Conservation (phyloP, 2,888 invertebrate genomes). For the Petrophora chlorosata region DNA sequence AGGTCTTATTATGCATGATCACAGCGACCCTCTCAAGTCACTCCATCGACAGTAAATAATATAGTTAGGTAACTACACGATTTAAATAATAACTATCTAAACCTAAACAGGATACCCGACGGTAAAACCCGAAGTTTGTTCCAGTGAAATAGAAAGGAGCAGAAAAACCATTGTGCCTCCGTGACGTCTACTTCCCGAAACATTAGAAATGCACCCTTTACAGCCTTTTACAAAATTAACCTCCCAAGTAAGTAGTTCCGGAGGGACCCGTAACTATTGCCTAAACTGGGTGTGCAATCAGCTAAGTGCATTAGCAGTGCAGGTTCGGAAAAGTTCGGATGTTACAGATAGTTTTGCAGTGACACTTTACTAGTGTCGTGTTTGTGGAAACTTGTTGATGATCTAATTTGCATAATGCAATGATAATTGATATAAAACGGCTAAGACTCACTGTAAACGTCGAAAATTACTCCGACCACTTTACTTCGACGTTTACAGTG, state of each 20-base stretch:
- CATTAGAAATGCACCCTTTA: slow-evolving; percentile 70
- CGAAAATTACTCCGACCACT: not conserved
- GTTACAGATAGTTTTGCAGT: slow-evolving; percentile 9
- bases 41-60: too few relatives aligned
- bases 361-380: slow-evolving; percentile 9
- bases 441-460: not conserved
- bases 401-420: slow-evolving; percentile 6
- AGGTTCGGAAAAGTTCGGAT: slow-evolving; percentile 21
- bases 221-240: slow-evolving; percentile 60
- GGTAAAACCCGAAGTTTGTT: too few relatives aligned
- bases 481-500: too few relatives aligned
- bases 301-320: slow-evolving; percentile 53
- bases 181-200: slow-evolving; percentile 30
- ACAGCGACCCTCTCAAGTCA: too few relatives aligned
- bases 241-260: slow-evolving; percentile 17
- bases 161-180: slow-evolving; percentile 32
- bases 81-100: too few relatives aligned
- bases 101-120: too few relatives aligned
- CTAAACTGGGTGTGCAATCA: slow-evolving; percentile 54
- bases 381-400: slow-evolving; percentile 3
- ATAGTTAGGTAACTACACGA: too few relatives aligned
- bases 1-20: too few relatives aligned
- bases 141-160: not conserved
- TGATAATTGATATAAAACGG: too few relatives aligned
- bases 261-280: slow-evolving; percentile 10